phyloP scores from a whole-genome alignment of 30 jellyfish, hydroid and myxozoan genomes.

The Chrysaora quinquecirrha region DNA sequence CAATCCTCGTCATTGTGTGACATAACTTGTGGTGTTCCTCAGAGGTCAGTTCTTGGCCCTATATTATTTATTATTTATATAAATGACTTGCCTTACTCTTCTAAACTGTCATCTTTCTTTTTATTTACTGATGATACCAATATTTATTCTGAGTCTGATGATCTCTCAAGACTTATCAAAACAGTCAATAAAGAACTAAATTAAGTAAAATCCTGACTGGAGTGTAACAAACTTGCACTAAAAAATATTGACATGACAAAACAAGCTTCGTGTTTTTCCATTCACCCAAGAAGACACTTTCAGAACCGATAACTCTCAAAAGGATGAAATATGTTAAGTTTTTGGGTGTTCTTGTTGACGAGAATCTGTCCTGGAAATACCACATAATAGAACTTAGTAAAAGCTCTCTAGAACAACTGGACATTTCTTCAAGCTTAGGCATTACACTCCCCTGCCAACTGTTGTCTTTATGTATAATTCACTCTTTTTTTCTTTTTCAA shows the following conservation, averaged over 20 bases:
- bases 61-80: slow-evolving; percentile 1
- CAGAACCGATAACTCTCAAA: slow-evolving; percentile 26
- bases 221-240: slow-evolving; percentile 49
- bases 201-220: slow-evolving; percentile 30
- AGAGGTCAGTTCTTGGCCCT: slow-evolving; percentile 39
- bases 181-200: slow-evolving; percentile 34
- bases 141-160: slow-evolving; percentile 32
- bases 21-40: slow-evolving; percentile 57
- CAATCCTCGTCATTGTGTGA: slow-evolving; percentile 46
- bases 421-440: slow-evolving; percentile 37
- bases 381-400: slow-evolving; percentile 32
- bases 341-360: slow-evolving; percentile 62
- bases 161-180: slow-evolving; percentile 9
- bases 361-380: slow-evolving; percentile 55
- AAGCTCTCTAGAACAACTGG: slow-evolving; percentile 54
- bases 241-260: slow-evolving; percentile 42
- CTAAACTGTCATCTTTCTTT: slow-evolving; percentile 31
- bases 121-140: slow-evolving; percentile 48
- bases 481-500: slow-evolving; percentile 28
- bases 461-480: slow-evolving; percentile 38
- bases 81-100: slow-evolving; percentile 23
- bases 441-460: slow-evolving; percentile 28
- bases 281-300: slow-evolving; percentile 33
- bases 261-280: slow-evolving; percentile 38
- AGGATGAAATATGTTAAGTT: slow-evolving; percentile 40